These are phyloP conservation scores for Sphyrna mokarran DNA, from an alignment of 2,113 vertebrate species.

Conservation along the genomic window DNA sequence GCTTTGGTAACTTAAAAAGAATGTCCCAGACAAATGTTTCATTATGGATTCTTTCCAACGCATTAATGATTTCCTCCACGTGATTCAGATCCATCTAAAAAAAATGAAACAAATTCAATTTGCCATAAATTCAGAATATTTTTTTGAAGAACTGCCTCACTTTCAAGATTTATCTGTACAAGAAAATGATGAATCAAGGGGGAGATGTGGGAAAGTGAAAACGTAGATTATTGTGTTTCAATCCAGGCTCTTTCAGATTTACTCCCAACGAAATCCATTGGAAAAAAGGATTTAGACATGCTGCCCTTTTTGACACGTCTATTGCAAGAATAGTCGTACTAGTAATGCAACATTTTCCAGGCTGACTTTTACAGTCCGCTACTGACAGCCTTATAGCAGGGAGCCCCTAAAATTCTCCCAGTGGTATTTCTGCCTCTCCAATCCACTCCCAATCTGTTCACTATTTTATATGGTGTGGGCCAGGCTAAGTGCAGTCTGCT, in stretches of 20 bases:
- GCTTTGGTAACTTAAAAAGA: constrained; percentile 43
- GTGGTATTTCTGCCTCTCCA: neutral
- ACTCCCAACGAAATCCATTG: neutral
- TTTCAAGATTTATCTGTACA: neutral
- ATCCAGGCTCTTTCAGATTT: neutral
- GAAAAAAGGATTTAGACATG: neutral
- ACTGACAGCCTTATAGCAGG: no score
- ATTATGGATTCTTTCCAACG: constrained; percentile 51
- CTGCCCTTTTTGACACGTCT: neutral
- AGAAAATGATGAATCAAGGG: neutral
- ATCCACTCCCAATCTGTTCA: neutral
- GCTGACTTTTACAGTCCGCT: no score
- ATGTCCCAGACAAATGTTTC: constrained; percentile 54
- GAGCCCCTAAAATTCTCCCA: neutral
- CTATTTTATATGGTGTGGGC: no score
- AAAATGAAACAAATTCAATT: neutral
- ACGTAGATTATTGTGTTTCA: neutral
- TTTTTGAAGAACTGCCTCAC: neutral
- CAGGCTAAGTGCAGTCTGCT: no score
- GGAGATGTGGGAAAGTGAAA: neutral
- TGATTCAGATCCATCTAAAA: constrained; percentile 53
- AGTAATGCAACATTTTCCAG: no score
- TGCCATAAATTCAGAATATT: neutral
- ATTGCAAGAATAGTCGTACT: neutral
- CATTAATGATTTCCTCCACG: constrained; percentile 49